A percentile compares a stretch with the other conserved stretches of the same genome.
Evolutionary conservation across 2,888 invertebrate species (phyloP).

Genomic region (Agriopis leucophaearia): DNA sequence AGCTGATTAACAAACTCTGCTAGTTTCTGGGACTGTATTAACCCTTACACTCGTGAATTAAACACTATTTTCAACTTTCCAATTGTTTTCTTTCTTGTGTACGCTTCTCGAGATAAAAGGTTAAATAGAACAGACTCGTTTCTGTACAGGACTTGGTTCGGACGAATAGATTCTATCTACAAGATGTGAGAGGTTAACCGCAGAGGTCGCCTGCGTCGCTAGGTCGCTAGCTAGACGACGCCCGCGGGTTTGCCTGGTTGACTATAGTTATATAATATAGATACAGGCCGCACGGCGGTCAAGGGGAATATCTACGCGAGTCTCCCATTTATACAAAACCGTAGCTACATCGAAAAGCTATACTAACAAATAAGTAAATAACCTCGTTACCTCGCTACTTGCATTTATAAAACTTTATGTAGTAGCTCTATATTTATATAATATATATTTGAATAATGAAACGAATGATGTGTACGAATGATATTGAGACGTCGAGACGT

Average conservation of each 20-base stretch:
- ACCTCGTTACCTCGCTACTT: conserved; percentile 60
- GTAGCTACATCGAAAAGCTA: conserved; percentile 76
- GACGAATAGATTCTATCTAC: conserved; percentile 52
- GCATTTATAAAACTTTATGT: conserved; percentile 61
- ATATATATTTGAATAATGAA: conserved; percentile 67
- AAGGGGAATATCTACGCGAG: conserved; percentile 46
- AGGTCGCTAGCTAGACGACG: conserved; percentile 15
- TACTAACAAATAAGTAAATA: conserved; percentile 77
- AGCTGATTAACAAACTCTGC: background rate
- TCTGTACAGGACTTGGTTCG: conserved; percentile 38
- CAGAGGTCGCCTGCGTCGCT: conserved; percentile 10
- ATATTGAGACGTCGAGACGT: conserved; percentile 65
- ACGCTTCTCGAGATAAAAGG: background rate
- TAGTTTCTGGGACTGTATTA: conserved; percentile 13
- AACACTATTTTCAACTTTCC: background rate
- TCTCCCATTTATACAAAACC: conserved; percentile 63
- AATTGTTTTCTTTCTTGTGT: background rate
- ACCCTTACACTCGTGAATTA: background rate
- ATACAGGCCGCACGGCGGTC: conserved; percentile 54
- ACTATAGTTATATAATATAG: conserved; percentile 37
- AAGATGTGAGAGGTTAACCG: conserved; percentile 15
- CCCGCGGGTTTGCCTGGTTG: conserved; percentile 37
- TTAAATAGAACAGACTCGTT: conserved; percentile 37
- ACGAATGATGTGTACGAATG: conserved; percentile 80
- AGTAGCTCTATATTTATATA: conserved; percentile 55